Base-by-base conservation (phyloP, 2,113 vertebrate species). In the Labeo catla region DNA sequence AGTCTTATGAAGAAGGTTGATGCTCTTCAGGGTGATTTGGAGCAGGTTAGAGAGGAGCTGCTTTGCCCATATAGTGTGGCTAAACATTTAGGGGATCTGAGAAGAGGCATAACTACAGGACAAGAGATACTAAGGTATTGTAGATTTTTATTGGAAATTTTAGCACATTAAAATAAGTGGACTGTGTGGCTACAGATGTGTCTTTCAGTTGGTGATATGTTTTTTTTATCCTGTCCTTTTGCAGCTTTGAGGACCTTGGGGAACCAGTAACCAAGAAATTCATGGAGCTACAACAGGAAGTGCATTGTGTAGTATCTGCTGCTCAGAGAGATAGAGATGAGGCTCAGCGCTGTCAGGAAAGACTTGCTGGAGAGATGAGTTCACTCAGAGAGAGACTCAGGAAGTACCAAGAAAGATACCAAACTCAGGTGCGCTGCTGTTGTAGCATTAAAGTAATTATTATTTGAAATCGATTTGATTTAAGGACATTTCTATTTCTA, bases 221-320 rank as follows among this genome's bases (percentile, higher is more conserved):
- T 19, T 66, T 74, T 39, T 39, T 36, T 63, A 57, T 68, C 47
- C 36, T 15, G 21, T 74, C 63, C 19, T 89, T 52, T 86, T 50
- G 78, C 88, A 97, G 95, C 72, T 90, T 89, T 19, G 80, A 78
- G 77, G 92, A 87, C 83, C 89, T 94, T 87, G 90, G 88, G 50
- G 95, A 95, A 85, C 28, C 91, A 86, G 89, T 97, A 86, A 95
- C 95, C 79, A 92, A 92, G 86, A 95, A 92, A 84, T 89, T 96
- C 86, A 92, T 89, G 52, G 94, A 90, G 61, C 94, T 97, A 83
- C 94, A 95, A 89, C 92, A 92, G 54, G 92, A 95, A 19, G 88
- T 96, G n/a, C 91, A 2, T 77, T 87, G 90, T 84, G 91, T 94
- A 4, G 92, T 96, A 70, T 91, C 92, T 81, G 93, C 50, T 49